Evolutionary conservation across 2,113 vertebrate genomes (phyloP), one percentile per base, ranked within the genome.

Genomic region (Camarhynchus parvulus): DNA sequence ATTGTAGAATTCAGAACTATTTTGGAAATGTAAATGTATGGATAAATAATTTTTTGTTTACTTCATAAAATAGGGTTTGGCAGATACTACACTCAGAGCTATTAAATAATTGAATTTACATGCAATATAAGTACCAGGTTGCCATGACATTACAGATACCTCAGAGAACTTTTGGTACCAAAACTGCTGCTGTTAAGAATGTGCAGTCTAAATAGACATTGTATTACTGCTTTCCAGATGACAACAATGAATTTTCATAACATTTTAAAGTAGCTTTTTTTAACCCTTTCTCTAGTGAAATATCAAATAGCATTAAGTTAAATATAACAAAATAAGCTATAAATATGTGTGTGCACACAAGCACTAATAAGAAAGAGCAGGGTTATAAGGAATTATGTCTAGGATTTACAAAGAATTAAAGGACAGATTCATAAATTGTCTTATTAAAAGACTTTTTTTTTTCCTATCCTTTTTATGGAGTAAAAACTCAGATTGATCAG

Each of bases 71-170:
- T 59, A 62, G 9, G 5, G 2, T 76, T 92, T 73, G 50, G 28
- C 12, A 72, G 83, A 56, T 75, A 87, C 27, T 25, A 39, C 23
- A 83, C 23, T 89, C n/a, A 80, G 78, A 92, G 7, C 63, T 73
- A 59, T 90, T 91, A 91, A 95, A 90, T 80, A 91, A 89, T 91
- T 87, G 35, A 95, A 79, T 94, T 92, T 62, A 67, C 80, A 23
- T 80, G 59, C 55, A 87, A 58, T 83, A 39, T 66, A 92, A 92
- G 59, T 95, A 53, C 21, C 47, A 64, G 55, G 77, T 95, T 96
- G 42, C 87, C 70, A 90, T 95, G 91, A 79, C 67, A 85, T 83
- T 90, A 66, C 31, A 66, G 58, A 87, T 79, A 76, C 37, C 84
- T 77, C 78, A 83, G 5, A 79, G 42, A 69, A 84, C 22, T 91